phyloP scores from a whole-genome alignment of 35 echinoderm and acorn worm species.

The Diadema setosum region DNA sequence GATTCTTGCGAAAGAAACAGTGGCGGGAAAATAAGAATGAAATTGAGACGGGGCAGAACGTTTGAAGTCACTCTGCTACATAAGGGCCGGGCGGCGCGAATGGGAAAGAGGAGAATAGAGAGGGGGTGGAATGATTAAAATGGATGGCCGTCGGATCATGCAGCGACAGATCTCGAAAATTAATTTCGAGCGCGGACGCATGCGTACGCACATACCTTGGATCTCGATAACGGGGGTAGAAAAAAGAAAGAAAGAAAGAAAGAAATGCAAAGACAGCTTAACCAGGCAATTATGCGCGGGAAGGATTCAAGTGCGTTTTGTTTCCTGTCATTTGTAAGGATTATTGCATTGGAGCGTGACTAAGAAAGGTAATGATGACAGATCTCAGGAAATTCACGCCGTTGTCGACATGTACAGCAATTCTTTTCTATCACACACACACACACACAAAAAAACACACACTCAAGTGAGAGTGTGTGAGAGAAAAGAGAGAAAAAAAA shows the following conservation, averaged over 20 bases:
- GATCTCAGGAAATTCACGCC: conserved; percentile 2
- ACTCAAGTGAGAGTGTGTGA: too few species aligned
- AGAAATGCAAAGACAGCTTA: background rate
- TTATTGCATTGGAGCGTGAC: conserved; percentile 13
- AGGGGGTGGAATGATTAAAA: background rate
- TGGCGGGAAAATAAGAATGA: too few species aligned
- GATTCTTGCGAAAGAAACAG: too few species aligned
- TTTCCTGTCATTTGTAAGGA: conserved; percentile 25
- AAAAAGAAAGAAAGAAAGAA: too few species aligned
- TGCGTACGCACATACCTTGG: background rate
- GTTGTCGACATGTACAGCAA: background rate
- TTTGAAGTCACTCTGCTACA: too few species aligned
- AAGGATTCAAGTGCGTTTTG: background rate
- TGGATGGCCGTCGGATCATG: background rate
- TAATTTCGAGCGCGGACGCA: conserved; percentile 1
- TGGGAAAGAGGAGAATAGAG: background rate
- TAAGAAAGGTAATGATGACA: conserved; percentile 7
- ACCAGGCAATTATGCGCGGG: conserved; percentile 4
- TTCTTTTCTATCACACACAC: background rate
- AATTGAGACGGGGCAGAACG: too few species aligned
- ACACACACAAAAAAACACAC: too few species aligned
- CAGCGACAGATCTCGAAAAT: background rate
- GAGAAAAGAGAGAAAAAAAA: too few species aligned
- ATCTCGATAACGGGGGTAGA: background rate
- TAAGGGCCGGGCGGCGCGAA: background rate